Percentiles rank a stretch among this genome's conserved stretches.
Conservation (phyloP, 1,140 invertebrate genomes). For the Physella acuta region DNA sequence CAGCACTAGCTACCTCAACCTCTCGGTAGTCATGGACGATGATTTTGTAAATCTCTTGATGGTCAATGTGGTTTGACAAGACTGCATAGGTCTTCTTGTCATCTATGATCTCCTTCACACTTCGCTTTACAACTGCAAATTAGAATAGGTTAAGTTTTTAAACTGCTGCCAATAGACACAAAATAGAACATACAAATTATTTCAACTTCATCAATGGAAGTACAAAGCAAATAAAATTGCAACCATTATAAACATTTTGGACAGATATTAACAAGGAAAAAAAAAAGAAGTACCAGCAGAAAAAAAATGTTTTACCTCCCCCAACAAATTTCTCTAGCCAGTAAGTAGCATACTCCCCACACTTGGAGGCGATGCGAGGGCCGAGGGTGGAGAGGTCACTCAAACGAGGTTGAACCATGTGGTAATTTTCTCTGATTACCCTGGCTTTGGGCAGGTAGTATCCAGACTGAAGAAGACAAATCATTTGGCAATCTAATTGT, state of each 20-base stretch:
- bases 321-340: conserved; percentile 64
- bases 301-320: no score
- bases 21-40: no score
- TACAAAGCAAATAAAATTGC: no score
- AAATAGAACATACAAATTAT: not conserved
- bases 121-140: not conserved
- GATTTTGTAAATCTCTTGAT: not conserved
- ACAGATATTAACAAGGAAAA: no score
- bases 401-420: conserved; percentile 73
- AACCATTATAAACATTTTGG: no score
- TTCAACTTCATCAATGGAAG: no score
- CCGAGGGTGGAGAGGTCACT: conserved; percentile 70
- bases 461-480: conserved; percentile 62
- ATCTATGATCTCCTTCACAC: not conserved
- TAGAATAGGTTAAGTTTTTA: no score
- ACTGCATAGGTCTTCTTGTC: not conserved
- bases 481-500: no score
- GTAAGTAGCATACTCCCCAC: conserved; percentile 73
- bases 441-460: conserved; percentile 82
- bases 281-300: no score
- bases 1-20: no score
- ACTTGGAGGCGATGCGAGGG: conserved; percentile 72
- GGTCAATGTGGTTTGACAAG: not conserved
- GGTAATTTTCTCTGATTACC: conserved; percentile 76
- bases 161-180: no score